Evolutionary conservation across 2,113 vertebrate genomes (phyloP), one percentile per base, ranked within the genome.

Genomic region (Anser brachyrhynchus): DNA sequence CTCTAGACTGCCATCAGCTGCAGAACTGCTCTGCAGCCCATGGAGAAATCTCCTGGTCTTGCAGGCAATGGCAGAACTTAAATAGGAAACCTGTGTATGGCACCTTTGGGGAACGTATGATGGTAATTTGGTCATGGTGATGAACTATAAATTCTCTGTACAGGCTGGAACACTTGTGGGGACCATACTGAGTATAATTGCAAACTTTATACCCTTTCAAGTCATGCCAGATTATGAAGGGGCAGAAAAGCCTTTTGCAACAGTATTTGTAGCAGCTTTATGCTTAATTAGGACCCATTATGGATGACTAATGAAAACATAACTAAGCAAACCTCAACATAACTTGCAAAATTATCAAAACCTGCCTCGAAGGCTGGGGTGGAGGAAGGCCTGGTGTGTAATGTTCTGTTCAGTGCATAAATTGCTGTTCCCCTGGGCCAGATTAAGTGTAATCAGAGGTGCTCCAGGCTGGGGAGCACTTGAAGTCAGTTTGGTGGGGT

Each of bases 261-360:
- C 25, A 25, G 26, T 41, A 37, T 65, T 16, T 81, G 21, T 52
- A 65, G 22, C 39, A 61, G 31, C 1, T 2, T 72, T 84, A 49
- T 65, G 28, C 61, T 96, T 95, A 87, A 83, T 95, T 89, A 89
- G 23, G 23, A 51, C 73, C 43, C 43, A 46, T 72, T 79, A 91
- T 12, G 64, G 54, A 64, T 49, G 41, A 31, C 16, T 86, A 87
- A 94, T 70, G 79, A 93, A 84, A 82, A 21, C 17, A 76, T 84
- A 93, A 89, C 0, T 12, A 62, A 82, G 22, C 13, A 76, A 85
- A 28, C n/a, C 31, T 77, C 28, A 43, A 3, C 62, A 31, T 74
- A 83, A 80, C 59, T 67, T 73, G 25, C 13, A 90, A 59, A 91
- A 64, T 55, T 84, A 76, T 88, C 79, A 64, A 76, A 80, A 85